A percentile compares a stretch with the other conserved stretches of the same genome.
These are phyloP conservation scores for Wiebesia pumilae DNA, from an alignment of 1,140 invertebrate species.

Conservation along the genomic window DNA sequence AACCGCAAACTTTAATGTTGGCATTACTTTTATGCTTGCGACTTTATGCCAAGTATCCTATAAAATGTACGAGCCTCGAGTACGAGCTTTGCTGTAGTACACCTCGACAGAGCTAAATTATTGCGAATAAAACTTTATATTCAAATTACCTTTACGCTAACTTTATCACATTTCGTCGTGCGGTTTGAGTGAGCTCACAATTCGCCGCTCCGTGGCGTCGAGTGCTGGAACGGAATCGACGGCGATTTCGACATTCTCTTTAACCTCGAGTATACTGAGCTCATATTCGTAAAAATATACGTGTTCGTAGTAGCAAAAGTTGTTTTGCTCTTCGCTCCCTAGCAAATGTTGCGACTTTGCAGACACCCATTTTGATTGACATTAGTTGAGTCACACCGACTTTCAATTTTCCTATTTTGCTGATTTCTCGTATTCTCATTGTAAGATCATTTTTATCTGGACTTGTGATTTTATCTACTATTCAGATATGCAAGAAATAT, in stretches of 20 bases:
- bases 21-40: slow-evolving; percentile 74
- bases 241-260: slow-evolving; percentile 16
- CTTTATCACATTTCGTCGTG: slow-evolving; percentile 70
- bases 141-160: slow-evolving; percentile 74
- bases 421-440: not conserved
- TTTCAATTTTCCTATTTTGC: too few species aligned
- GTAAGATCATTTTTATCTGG: too few species aligned
- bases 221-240: slow-evolving; percentile 38
- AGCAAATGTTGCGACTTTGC: not conserved
- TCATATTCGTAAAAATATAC: not conserved
- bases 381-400: too few species aligned
- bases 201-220: not conserved
- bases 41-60: slow-evolving; percentile 75
- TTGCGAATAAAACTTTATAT: slow-evolving; percentile 76
- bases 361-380: too few species aligned
- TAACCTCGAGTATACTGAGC: not conserved
- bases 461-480: too few species aligned
- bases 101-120: slow-evolving; percentile 69
- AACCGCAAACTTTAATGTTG: slow-evolving; percentile 75
- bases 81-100: slow-evolving; percentile 57
- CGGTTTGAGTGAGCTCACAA: not conserved
- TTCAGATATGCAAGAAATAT: too few species aligned
- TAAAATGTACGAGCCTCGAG: slow-evolving; percentile 63
- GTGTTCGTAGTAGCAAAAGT: not conserved
- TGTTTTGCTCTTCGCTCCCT: not conserved